Conservation (phyloP, 2,888 invertebrate genomes). For the Myopa tessellatipennis region DNA sequence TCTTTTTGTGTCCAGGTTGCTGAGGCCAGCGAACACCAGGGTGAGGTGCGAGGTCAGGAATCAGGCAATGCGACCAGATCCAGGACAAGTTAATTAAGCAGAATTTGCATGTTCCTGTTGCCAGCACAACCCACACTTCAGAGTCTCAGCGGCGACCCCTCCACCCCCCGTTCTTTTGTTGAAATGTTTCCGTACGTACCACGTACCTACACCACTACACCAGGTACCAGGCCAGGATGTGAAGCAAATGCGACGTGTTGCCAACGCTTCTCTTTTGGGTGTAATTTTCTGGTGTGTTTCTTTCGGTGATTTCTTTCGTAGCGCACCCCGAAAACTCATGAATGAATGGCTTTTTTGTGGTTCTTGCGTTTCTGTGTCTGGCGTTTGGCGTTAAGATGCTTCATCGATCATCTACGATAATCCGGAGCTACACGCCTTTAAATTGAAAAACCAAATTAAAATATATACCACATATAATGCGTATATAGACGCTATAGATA, state of each 20-base stretch:
- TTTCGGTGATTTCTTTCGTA: no score
- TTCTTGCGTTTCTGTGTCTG: background rate
- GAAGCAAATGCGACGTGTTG: background rate
- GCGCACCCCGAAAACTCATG: background rate
- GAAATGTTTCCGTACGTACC: no score
- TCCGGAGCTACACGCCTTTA: constrained; percentile 61
- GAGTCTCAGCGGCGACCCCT: background rate
- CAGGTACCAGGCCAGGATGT: background rate
- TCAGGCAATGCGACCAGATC: constrained; percentile 54
- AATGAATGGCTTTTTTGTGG: constrained; percentile 19
- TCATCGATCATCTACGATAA: constrained; percentile 62
- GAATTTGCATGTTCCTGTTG: constrained; percentile 63
- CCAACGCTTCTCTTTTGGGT: background rate
- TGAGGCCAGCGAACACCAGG: constrained; percentile 40
- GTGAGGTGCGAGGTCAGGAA: constrained; percentile 39
- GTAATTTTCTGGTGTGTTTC: no score
- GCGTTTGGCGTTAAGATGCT: background rate
- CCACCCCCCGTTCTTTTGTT: background rate
- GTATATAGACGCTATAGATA: constrained; percentile 15
- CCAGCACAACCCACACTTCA: constrained; percentile 20
- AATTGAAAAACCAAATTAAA: background rate
- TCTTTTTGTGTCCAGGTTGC: constrained; percentile 32
- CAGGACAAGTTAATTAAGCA: constrained; percentile 65
- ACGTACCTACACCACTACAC: no score
- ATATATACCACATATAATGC: background rate